phyloP scores from a whole-genome alignment of 2,113 vertebrate genomes.

The Neogale vison region DNA sequence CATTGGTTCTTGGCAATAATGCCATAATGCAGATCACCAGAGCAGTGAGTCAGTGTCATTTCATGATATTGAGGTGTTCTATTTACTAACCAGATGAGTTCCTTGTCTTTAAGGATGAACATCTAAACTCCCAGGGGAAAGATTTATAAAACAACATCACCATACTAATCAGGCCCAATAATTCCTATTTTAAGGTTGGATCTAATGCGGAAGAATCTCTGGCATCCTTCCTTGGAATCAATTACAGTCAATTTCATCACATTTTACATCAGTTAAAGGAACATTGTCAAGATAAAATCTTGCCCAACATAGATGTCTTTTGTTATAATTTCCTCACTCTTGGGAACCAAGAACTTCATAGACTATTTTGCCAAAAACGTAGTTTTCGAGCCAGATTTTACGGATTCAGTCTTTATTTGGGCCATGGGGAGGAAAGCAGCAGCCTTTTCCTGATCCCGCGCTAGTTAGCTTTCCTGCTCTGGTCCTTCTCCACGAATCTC shows the following conservation, averaged over 20 bases:
- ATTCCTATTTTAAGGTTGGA: conserved; percentile 16
- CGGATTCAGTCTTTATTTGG: not conserved
- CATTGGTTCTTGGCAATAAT: not conserved
- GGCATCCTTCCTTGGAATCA: conserved; percentile 43
- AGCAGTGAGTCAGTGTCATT: not conserved
- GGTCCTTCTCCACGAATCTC: not conserved
- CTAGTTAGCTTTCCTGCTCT: not conserved
- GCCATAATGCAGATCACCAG: not conserved
- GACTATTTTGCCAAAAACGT: not conserved
- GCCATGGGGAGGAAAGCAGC: not conserved
- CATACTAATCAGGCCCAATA: conserved; percentile 13
- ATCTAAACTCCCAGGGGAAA: not conserved
- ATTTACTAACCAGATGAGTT: not conserved
- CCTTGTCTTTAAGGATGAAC: not conserved
- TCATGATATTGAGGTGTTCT: not conserved
- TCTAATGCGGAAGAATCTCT: conserved; percentile 1
- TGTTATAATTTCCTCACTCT: conserved; percentile 42
- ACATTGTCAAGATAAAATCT: conserved; percentile 48
- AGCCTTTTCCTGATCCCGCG: not conserved
- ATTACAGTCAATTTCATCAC: conserved; percentile 49
- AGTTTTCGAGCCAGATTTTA: not conserved
- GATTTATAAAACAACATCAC: not conserved
- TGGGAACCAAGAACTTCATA: not conserved
- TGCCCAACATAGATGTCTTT: not conserved
- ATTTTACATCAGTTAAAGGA: conserved; percentile 51